Conservation (phyloP, 2,113 vertebrate species). For the Anhinga rufa region DNA sequence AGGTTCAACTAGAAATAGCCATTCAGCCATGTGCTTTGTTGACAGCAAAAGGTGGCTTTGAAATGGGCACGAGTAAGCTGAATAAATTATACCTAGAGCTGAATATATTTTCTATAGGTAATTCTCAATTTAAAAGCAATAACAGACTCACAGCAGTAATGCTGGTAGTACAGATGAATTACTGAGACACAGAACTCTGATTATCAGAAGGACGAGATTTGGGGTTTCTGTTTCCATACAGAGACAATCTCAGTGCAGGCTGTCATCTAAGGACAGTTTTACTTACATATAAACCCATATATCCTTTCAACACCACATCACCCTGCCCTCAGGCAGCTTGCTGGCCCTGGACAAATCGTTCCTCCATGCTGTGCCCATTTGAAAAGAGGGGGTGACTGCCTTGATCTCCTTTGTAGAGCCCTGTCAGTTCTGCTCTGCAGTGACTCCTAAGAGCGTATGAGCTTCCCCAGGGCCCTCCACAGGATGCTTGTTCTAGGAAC, state of each 20-base stretch:
- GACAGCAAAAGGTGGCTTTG: background rate
- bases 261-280: background rate
- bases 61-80: background rate
- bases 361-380: background rate
- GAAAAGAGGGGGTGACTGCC: background rate
- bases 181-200: background rate
- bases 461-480: background rate
- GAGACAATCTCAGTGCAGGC: background rate
- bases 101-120: background rate
- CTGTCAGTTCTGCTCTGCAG: background rate
- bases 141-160: background rate
- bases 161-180: background rate
- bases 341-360: background rate
- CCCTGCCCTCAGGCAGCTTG: background rate
- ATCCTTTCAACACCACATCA: background rate
- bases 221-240: background rate
- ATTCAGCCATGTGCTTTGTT: background rate
- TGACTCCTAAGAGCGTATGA: background rate
- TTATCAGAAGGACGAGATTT: background rate
- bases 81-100: background rate
- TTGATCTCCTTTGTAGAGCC: background rate
- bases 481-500: background rate
- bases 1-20: background rate
- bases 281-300: background rate
- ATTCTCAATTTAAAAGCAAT: background rate